Evolutionary conservation across 1,140 invertebrate genomes (phyloP).

Genomic region (Spodoptera litura): DNA sequence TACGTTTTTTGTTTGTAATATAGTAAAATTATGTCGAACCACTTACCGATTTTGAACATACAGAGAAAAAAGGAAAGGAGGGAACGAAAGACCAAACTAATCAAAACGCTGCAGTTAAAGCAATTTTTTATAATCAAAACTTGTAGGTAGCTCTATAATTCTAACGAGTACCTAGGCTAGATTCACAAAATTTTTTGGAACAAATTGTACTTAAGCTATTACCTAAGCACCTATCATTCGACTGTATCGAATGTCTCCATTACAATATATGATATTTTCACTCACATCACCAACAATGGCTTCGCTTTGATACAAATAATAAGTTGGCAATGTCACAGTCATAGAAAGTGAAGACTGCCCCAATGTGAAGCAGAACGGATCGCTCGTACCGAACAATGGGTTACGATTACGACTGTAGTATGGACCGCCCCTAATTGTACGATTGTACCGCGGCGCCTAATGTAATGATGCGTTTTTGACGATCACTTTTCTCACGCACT

Average conservation of each 20-base stretch:
- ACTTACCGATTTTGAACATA: too few species aligned
- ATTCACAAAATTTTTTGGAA: background rate
- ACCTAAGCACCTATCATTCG: background rate
- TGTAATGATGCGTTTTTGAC: slow-evolving; percentile 15
- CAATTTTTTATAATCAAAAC: too few species aligned
- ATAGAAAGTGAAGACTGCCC: slow-evolving; percentile 79
- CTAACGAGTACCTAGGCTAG: too few species aligned
- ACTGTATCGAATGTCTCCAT: slow-evolving; percentile 12
- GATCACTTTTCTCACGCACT: slow-evolving; percentile 5
- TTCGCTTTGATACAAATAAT: slow-evolving; percentile 38
- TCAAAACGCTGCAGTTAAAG: too few species aligned
- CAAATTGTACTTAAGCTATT: background rate
- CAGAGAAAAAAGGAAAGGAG: too few species aligned
- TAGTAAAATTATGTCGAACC: too few species aligned
- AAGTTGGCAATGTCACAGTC: slow-evolving; percentile 56
- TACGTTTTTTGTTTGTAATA: too few species aligned
- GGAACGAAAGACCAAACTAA: too few species aligned
- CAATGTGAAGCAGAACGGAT: slow-evolving; percentile 77
- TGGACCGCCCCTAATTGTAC: slow-evolving; percentile 39
- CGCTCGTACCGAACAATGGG: slow-evolving; percentile 60
- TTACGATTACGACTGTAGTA: slow-evolving; percentile 44
- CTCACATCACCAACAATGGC: slow-evolving; percentile 42
- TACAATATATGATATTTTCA: slow-evolving; percentile 35
- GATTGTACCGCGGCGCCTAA: background rate
- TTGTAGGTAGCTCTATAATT: too few species aligned